A percentile compares a stretch with the other conserved stretches of the same genome.
These are phyloP conservation scores for Drosophila leontia DNA, from an alignment of 1,140 invertebrate species.

Conservation along the genomic window DNA sequence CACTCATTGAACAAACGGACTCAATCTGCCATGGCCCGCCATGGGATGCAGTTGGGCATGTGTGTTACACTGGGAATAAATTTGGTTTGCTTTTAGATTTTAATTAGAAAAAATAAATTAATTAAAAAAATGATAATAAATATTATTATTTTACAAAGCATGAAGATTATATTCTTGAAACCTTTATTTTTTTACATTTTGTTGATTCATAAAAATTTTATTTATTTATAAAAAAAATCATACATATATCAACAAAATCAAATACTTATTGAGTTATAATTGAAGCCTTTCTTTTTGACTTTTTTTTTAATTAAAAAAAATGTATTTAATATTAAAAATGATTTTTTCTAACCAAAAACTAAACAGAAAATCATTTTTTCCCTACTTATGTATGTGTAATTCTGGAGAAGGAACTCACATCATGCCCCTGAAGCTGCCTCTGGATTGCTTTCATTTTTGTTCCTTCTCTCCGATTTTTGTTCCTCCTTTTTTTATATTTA, in stretches of 20 bases:
- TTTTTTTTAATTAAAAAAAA: neutral
- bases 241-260: too few relatives aligned
- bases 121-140: too few relatives aligned
- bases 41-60: constrained; percentile 26
- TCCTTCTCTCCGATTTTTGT: constrained; percentile 17
- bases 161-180: neutral
- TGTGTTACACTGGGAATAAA: constrained; percentile 5
- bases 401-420: constrained; percentile 39
- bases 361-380: neutral
- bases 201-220: neutral
- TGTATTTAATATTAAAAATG: neutral
- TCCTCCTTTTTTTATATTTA: constrained; percentile 44
- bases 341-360: neutral
- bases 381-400: constrained; percentile 28
- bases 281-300: too few relatives aligned
- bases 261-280: too few relatives aligned
- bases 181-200: neutral
- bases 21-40: constrained; percentile 57
- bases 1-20: constrained; percentile 74
- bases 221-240: neutral
- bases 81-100: neutral
- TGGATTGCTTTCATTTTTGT: constrained; percentile 52
- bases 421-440: constrained; percentile 25
- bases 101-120: too few relatives aligned
- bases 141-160: too few relatives aligned